Percentiles rank a stretch among this genome's conserved stretches.
phyloP scores from a whole-genome alignment of 2,888 invertebrate genomes.

The Lysandra coridon region DNA sequence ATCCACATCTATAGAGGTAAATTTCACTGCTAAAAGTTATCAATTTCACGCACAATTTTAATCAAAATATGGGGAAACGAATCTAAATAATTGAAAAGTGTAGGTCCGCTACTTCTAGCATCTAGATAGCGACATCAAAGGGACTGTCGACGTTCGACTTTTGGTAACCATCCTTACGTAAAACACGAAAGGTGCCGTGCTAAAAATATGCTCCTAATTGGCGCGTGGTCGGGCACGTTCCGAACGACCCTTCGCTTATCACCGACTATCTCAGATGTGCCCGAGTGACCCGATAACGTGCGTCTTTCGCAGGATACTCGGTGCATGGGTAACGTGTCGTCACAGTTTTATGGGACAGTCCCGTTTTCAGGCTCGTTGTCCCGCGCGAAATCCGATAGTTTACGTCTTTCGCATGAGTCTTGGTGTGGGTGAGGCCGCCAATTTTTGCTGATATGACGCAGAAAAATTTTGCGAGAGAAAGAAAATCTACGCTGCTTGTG shows the following conservation, averaged over 20 bases:
- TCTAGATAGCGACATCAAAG: constrained; percentile 8
- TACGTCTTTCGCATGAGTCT: no score
- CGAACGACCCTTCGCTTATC: constrained; percentile 8
- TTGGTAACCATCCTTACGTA: constrained; percentile 3
- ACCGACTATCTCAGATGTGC: background rate
- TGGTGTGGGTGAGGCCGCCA: no score
- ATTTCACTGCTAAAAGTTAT: background rate
- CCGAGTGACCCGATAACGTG: background rate
- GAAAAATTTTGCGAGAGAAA: no score
- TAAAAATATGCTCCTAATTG: constrained; percentile 11
- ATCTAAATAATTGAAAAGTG: background rate
- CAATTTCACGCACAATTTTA: background rate
- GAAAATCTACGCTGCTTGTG: no score
- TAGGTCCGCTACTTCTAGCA: background rate
- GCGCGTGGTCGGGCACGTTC: constrained; percentile 1
- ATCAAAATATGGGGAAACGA: background rate
- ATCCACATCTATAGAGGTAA: no score
- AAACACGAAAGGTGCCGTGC: constrained; percentile 6
- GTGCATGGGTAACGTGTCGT: no score
- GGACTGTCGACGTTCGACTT: background rate
- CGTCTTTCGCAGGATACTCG: background rate
- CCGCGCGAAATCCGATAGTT: no score
- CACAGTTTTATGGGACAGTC: no score
- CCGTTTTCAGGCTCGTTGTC: no score
- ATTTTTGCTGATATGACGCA: no score